These are phyloP conservation scores for Anguilla megastoma DNA, from an alignment of 2,797 vertebrate genomes.

Conservation along the genomic window DNA sequence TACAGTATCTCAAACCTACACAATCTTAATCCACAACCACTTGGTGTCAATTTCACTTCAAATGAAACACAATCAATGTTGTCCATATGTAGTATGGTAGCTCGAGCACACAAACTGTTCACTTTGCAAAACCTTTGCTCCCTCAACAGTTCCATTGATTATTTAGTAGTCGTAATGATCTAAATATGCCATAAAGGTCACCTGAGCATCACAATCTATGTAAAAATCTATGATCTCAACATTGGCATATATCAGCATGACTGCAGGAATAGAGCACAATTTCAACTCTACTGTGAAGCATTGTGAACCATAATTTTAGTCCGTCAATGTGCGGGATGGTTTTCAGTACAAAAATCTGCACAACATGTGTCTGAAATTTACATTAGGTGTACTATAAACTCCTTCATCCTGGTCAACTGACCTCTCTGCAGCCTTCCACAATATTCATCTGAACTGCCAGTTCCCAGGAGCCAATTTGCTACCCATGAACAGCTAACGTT, in stretches of 20 bases:
- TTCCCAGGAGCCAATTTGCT: no score
- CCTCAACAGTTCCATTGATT: background rate
- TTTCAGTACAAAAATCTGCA: no score
- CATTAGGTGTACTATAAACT: no score
- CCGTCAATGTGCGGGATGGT: no score
- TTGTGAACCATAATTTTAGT: no score
- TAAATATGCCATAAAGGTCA: background rate
- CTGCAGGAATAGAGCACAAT: no score
- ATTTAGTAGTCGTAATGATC: background rate
- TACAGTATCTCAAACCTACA: background rate
- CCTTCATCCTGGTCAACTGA: no score
- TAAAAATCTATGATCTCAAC: background rate
- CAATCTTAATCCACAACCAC: background rate
- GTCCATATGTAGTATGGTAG: background rate
- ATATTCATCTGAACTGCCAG: no score
- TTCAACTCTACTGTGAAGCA: no score
- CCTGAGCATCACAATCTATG: background rate
- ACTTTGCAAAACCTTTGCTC: background rate
- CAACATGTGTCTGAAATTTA: no score
- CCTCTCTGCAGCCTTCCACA: no score
- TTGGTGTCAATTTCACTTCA: background rate
- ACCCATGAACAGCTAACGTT: no score
- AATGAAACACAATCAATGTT: background rate
- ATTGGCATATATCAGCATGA: background rate
- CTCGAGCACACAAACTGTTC: background rate